Evolutionary conservation across 2,113 vertebrate species (phyloP).

Genomic region (Poeciliopsis prolifica): DNA sequence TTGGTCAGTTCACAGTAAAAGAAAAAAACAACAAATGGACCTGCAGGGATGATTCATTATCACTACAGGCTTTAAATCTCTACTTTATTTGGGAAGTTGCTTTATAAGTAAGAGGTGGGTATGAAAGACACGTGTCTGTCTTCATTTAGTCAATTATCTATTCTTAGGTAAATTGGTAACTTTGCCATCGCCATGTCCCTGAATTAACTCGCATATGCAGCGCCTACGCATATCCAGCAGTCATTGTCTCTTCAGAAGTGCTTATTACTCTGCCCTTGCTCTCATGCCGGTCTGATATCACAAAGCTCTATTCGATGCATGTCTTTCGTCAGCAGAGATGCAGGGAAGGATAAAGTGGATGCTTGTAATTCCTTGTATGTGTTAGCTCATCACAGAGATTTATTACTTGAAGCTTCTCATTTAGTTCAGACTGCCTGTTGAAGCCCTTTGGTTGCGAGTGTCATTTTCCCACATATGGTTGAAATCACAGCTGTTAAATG

Average conservation of each 20-base stretch:
- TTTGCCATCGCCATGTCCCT: not conserved
- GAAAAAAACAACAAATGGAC: too few species aligned
- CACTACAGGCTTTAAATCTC: too few species aligned
- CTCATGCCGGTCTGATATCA: not conserved
- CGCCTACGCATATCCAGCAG: conserved; percentile 2
- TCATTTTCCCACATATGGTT: too few species aligned
- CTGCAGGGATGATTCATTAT: too few species aligned
- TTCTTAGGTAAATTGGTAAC: not conserved
- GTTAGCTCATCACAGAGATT: not conserved
- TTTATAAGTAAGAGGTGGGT: too few species aligned
- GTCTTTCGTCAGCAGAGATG: conserved; percentile 32
- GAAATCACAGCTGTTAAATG: too few species aligned
- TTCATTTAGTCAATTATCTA: too few species aligned
- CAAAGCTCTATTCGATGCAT: conserved; percentile 10
- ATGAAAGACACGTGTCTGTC: too few species aligned
- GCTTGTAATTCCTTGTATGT: not conserved
- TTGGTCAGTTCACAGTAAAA: too few species aligned
- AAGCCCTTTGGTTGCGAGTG: not conserved
- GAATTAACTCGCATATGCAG: not conserved
- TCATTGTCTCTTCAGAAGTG: conserved; percentile 12
- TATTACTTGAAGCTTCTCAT: not conserved
- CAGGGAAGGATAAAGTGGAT: not conserved
- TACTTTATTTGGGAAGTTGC: too few species aligned
- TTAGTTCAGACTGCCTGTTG: not conserved
- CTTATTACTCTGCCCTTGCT: not conserved